Conservation (phyloP, 2,113 vertebrate species). For the Globicephala melas region DNA sequence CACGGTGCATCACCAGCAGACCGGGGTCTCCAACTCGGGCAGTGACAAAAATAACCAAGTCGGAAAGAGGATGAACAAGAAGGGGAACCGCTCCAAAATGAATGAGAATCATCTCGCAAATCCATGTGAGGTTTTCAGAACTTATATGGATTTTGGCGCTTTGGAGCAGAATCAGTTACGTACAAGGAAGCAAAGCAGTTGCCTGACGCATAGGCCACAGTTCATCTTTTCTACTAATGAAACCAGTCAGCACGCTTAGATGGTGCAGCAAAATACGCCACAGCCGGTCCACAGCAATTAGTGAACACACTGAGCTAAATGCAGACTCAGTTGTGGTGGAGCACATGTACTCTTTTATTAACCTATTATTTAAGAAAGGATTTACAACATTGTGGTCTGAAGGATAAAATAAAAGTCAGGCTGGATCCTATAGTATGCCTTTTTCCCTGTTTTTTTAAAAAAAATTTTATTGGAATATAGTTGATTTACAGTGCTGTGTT, state of each 20-base stretch:
- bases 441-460: background rate
- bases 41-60: background rate
- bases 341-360: background rate
- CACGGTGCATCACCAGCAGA: background rate
- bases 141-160: background rate
- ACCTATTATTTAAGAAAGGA: background rate
- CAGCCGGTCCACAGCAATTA: background rate
- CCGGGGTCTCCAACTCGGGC: background rate
- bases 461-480: too few relatives aligned
- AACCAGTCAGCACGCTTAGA: rapidly evolving
- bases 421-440: background rate
- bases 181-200: background rate
- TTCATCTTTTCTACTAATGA: background rate
- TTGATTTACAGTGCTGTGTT: too few relatives aligned
- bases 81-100: background rate
- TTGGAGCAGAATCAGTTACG: background rate
- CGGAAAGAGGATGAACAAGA: background rate
- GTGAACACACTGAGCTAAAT: background rate
- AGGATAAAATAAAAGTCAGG: background rate
- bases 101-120: background rate
- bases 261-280: background rate
- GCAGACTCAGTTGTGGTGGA: background rate
- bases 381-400: background rate
- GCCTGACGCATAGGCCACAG: background rate
- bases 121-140: background rate